These are phyloP conservation scores for Microplitis manilae DNA, from an alignment of 2,888 invertebrate genomes.

Conservation along the genomic window DNA sequence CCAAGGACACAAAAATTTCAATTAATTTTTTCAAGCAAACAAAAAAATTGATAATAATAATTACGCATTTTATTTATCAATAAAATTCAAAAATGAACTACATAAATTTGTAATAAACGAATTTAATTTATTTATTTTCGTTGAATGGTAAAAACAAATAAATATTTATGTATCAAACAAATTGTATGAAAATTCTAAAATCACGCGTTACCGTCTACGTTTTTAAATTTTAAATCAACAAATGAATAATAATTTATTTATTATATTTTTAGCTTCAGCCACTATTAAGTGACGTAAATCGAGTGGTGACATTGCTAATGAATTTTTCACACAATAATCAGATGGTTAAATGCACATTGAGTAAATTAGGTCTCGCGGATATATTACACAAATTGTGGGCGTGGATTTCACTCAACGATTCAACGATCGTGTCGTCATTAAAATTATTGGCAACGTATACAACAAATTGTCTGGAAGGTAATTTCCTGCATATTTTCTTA, in stretches of 20 bases:
- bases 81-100: no score
- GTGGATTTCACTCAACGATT: slow-evolving; percentile 78
- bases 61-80: neutral
- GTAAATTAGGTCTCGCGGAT: slow-evolving; percentile 75
- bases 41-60: neutral
- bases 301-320: slow-evolving; percentile 75
- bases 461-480: slow-evolving; percentile 77
- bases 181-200: neutral
- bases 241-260: slow-evolving; percentile 26
- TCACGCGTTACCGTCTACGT: neutral
- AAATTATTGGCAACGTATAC: slow-evolving; percentile 78
- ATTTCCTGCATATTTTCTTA: slow-evolving; percentile 38
- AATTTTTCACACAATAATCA: slow-evolving; percentile 76
- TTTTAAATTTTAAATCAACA: slow-evolving; percentile 12
- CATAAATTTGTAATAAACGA: neutral
- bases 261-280: slow-evolving; percentile 69
- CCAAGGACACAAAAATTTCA: neutral
- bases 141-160: neutral
- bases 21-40: neutral
- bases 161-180: neutral
- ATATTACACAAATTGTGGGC: slow-evolving; percentile 79
- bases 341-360: slow-evolving; percentile 75
- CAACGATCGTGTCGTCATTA: slow-evolving; percentile 74
- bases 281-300: slow-evolving; percentile 75
- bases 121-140: no score